These are phyloP conservation scores for Galerucella pusilla DNA, from an alignment of 2,888 invertebrate species.

Conservation along the genomic window DNA sequence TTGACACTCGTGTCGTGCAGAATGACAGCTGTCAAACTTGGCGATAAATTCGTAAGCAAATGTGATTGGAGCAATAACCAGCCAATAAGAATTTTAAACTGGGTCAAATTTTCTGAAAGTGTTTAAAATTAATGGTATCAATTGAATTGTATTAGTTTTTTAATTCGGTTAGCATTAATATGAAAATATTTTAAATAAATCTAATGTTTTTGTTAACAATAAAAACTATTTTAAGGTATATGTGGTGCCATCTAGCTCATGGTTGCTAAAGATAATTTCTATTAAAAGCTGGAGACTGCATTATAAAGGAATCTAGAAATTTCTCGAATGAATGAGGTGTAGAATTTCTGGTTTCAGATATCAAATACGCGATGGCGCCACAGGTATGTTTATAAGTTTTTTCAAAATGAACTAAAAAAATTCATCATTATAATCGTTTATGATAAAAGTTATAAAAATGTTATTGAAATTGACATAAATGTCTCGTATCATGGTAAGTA, in stretches of 20 bases:
- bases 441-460: not conserved
- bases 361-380: not conserved
- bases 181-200: too few species aligned
- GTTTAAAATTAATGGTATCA: too few species aligned
- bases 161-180: too few species aligned
- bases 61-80: not conserved
- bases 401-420: not conserved
- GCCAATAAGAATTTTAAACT: too few species aligned
- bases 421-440: not conserved
- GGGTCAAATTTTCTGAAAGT: too few species aligned
- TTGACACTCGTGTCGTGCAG: conserved; percentile 28
- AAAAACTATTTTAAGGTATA: too few species aligned
- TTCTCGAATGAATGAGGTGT: too few species aligned
- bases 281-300: not conserved
- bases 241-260: not conserved
- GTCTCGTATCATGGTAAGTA: not conserved
- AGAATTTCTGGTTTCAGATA: not conserved
- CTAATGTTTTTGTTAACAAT: too few species aligned
- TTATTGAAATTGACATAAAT: not conserved
- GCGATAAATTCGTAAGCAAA: not conserved
- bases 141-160: too few species aligned
- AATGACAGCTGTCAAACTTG: not conserved
- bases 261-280: not conserved
- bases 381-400: not conserved
- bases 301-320: too few species aligned